These are phyloP conservation scores for Chloroceryle amazona DNA, from an alignment of 2,797 vertebrate species.

Conservation along the genomic window DNA sequence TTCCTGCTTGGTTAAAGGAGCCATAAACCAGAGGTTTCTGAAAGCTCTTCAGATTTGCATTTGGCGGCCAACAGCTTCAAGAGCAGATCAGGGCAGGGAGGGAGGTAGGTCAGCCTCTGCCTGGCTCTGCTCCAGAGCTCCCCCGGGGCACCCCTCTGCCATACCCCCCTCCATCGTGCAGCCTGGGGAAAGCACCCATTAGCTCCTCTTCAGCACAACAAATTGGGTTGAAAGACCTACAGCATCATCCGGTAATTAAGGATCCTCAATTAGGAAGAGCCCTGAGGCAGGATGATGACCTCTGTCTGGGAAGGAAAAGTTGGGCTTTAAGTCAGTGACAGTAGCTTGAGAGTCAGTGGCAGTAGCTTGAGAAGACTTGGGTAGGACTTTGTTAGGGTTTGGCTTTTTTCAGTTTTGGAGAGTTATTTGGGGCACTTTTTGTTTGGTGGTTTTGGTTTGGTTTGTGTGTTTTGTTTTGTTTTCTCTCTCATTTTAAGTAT, in stretches of 20 bases:
- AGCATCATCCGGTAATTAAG: not conserved
- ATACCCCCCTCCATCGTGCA: not conserved
- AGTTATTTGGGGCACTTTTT: not conserved
- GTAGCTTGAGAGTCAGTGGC: not conserved
- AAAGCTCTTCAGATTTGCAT: not conserved
- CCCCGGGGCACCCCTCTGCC: not conserved
- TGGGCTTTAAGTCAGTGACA: not conserved
- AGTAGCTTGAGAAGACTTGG: not conserved
- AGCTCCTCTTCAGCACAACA: not conserved
- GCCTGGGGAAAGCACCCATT: not conserved
- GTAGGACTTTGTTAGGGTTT: not conserved
- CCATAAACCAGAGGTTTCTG: not conserved
- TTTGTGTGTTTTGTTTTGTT: not conserved
- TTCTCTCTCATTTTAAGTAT: not conserved
- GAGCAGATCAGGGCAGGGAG: not conserved
- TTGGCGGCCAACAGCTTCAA: not conserved
- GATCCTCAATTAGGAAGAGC: not conserved
- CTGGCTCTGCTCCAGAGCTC: rapidly evolving
- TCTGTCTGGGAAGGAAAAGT: not conserved
- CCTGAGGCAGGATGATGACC: not conserved
- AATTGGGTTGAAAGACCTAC: not conserved
- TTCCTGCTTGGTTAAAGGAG: not conserved
- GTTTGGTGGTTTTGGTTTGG: not conserved
- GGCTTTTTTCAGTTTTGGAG: not conserved
- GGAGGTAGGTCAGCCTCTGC: not conserved